These are phyloP conservation scores for Diloba caeruleocephala DNA, from an alignment of 2,888 invertebrate species.

Conservation along the genomic window DNA sequence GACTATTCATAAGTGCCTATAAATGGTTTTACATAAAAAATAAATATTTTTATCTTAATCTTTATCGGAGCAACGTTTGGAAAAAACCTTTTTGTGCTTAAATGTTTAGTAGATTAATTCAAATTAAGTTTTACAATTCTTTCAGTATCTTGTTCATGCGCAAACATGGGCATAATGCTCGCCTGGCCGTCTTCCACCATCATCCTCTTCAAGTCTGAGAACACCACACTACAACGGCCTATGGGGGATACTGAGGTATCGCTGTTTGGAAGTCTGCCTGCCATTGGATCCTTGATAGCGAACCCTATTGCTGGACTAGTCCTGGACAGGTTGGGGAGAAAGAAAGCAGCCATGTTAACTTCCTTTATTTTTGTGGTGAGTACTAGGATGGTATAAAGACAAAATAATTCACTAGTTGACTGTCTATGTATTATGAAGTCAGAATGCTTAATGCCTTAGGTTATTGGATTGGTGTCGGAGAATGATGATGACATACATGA, in stretches of 20 bases:
- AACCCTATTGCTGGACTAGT: constrained; percentile 64
- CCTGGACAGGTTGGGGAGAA: constrained; percentile 71
- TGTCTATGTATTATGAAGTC: too few species aligned
- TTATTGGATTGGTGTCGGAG: too few species aligned
- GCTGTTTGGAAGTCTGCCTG: constrained; percentile 70
- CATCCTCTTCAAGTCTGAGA: constrained; percentile 67
- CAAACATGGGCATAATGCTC: constrained; percentile 69
- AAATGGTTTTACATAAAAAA: too few species aligned
- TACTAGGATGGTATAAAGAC: constrained; percentile 12
- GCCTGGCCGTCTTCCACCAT: constrained; percentile 77
- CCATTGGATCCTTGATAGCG: constrained; percentile 67
- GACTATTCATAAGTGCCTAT: too few species aligned
- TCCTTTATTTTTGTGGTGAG: constrained; percentile 68
- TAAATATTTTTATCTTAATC: too few species aligned
- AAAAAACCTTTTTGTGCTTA: too few species aligned
- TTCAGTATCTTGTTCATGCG: constrained; percentile 70
- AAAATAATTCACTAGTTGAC: too few species aligned
- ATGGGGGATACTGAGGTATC: constrained; percentile 71
- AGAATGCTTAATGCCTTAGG: too few species aligned
- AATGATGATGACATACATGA: too few species aligned
- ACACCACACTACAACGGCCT: constrained; percentile 72
- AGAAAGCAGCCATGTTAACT: constrained; percentile 59
- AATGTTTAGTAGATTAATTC: too few species aligned
- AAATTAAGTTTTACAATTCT: constrained; percentile 20
- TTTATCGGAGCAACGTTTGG: too few species aligned